These are phyloP conservation scores for Phragmatobia fuliginosa DNA, from an alignment of 2,888 invertebrate species.

Conservation along the genomic window DNA sequence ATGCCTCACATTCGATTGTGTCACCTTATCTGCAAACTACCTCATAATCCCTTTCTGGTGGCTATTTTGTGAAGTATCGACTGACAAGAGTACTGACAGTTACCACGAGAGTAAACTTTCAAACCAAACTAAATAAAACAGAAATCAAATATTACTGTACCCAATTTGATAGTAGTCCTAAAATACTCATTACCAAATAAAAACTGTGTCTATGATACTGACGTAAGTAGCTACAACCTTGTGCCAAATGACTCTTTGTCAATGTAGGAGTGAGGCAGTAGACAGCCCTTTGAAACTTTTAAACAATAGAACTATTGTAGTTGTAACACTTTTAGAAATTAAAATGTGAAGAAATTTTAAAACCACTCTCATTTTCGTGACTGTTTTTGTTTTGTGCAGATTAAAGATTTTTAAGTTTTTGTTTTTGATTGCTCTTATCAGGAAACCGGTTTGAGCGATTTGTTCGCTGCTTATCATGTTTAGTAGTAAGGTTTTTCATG, in stretches of 20 bases:
- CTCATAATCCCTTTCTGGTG: background rate
- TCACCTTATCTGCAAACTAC: background rate
- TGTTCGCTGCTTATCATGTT: no score
- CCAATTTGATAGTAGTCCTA: background rate
- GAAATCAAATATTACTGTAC: background rate
- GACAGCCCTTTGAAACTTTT: conserved; percentile 10
- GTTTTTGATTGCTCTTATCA: background rate
- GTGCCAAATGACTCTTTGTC: conserved; percentile 2
- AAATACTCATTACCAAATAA: background rate
- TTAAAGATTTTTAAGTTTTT: background rate
- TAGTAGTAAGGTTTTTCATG: no score
- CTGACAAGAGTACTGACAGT: no score
- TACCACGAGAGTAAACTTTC: no score
- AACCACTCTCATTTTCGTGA: conserved; percentile 8
- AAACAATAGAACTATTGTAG: conserved; percentile 19
- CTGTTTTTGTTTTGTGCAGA: background rate
- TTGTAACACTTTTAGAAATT: conserved; percentile 15
- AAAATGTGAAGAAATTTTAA: conserved; percentile 8
- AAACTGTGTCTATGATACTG: background rate
- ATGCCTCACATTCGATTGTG: background rate
- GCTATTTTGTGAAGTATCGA: no score
- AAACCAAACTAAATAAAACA: background rate
- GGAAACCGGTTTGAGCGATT: no score
- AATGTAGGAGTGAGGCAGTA: conserved; percentile 3
- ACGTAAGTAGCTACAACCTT: conserved; percentile 11